Percentiles rank a stretch among this genome's conserved stretches.
phyloP scores from a whole-genome alignment of 2,888 invertebrate species.

The Aleiodes testaceus region DNA sequence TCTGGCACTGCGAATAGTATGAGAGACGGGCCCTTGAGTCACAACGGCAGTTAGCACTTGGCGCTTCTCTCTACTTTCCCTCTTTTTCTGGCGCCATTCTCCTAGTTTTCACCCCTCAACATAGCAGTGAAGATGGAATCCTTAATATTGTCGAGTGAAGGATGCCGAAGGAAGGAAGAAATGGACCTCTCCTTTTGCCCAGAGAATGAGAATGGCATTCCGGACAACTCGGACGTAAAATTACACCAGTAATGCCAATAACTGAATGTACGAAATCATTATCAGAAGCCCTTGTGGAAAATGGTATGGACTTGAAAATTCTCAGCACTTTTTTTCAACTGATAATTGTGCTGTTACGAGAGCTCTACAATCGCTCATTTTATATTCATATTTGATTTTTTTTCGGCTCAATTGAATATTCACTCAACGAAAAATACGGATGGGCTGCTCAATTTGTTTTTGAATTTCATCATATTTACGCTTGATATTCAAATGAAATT shows the following conservation, averaged over 20 bases:
- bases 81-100: neutral
- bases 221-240: constrained; percentile 46
- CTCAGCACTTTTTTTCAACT: neutral
- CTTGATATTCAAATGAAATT: too few relatives aligned
- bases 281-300: neutral
- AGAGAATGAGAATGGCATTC: constrained; percentile 52
- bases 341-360: neutral
- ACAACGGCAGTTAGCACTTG: constrained; percentile 35
- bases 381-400: constrained; percentile 2
- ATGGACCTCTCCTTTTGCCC: constrained; percentile 34
- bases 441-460: too few relatives aligned
- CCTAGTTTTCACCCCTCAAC: constrained; percentile 28
- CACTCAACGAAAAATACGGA: neutral
- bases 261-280: neutral
- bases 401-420: neutral
- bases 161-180: constrained; percentile 42
- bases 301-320: constrained; percentile 4
- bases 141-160: constrained; percentile 65
- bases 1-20: neutral
- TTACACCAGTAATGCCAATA: constrained; percentile 44
- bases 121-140: constrained; percentile 58
- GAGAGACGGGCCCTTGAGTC: constrained; percentile 26
- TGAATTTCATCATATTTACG: too few relatives aligned
- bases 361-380: neutral
- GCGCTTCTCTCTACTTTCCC: constrained; percentile 6